Evolutionary conservation across 1,140 invertebrate species (phyloP), one percentile per base, ranked within the genome.

Genomic region (Euura saliciscinereae): DNA sequence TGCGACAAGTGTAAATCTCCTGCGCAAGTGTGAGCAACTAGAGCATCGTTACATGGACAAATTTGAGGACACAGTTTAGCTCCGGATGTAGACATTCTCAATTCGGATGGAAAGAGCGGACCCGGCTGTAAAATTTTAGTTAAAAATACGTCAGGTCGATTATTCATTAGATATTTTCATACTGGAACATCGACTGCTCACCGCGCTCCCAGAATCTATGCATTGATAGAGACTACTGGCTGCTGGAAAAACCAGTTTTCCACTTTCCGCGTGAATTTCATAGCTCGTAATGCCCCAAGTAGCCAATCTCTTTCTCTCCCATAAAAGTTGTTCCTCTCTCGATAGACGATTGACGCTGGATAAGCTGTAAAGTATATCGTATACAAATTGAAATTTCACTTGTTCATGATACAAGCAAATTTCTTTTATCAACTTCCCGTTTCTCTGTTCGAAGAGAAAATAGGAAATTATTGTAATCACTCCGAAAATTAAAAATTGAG

Each of bases 201-300:
- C 93, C 84, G 89, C 90, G 76, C 91, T 91, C 75, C 92, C 91
- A 74, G 89, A 91, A 82, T 96, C 95, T 71, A 92, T 83, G 84
- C 94, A 95, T 75, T 94, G 91, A 83, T 91, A 98, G 65, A 98
- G 88, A 74, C 93, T 94, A 77, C 95, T 95, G 0, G 94, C 93
- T 74, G 96, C 95, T 59, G 97, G 95, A 86, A 99, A 98, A 42
- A 98, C 92, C 77, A 99, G 92, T 80, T 94, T 93, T 42, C 96
- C 96, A 68, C 92, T 91, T 3, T 90, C 89, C 42, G 90, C 89
- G 80, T 97, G 94, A 65, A 97, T 88, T 82, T 98, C 96, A 82
- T 98, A 99, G 8, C 95, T 95, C 2, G 96, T 97, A 67, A 99
- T 98, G 28, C 98, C 98, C 92, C 95, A 97, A 1, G 95, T 95